phyloP scores from a whole-genome alignment of 2,797 vertebrate species.

The Smutsia temminckii region DNA sequence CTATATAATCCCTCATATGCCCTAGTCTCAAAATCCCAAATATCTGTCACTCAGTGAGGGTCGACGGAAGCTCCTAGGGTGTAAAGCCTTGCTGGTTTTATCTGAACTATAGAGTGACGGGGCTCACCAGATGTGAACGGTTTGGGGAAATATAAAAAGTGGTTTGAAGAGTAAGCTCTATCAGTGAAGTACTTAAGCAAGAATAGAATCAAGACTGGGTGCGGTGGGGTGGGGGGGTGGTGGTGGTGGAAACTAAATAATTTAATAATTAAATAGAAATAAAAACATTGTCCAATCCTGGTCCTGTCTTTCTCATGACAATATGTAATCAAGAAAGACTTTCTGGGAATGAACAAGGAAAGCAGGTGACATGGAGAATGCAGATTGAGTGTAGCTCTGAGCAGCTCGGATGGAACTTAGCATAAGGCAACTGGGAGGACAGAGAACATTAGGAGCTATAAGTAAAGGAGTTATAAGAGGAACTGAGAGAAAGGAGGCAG shows the following conservation, averaged over 20 bases:
- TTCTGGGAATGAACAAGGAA: background rate
- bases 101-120: background rate
- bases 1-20: no score
- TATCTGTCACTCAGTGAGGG: background rate
- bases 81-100: background rate
- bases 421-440: background rate
- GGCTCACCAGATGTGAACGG: background rate
- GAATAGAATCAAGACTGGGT: background rate
- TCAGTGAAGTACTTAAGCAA: conserved; percentile 14
- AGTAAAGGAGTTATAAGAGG: background rate
- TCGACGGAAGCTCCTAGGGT: background rate
- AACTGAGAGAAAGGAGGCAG: background rate
- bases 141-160: background rate
- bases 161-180: background rate
- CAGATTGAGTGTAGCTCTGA: background rate
- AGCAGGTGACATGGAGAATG: background rate
- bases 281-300: background rate
- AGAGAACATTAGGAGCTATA: background rate
- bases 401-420: background rate
- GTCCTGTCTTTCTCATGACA: background rate
- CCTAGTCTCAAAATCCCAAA: background rate
- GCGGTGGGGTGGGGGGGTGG: background rate
- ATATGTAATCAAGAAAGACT: background rate
- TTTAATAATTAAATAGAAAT: conserved; percentile 26
- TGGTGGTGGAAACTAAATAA: background rate